phyloP scores from a whole-genome alignment of 2,113 vertebrate genomes.

The Trematocara stigmaticum region DNA sequence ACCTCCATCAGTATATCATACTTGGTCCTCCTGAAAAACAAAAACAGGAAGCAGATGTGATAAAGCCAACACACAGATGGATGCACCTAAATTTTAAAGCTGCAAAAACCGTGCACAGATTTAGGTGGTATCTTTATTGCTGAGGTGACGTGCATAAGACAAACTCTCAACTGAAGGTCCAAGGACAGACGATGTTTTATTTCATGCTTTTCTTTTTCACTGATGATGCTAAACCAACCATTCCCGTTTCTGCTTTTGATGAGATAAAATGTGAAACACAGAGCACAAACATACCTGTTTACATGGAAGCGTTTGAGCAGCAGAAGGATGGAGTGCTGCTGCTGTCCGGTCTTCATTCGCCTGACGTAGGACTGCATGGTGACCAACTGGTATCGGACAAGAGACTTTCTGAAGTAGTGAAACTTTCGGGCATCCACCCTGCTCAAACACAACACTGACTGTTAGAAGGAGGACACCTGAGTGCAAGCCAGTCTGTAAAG shows the following conservation, averaged over 20 bases:
- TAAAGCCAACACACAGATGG: neutral
- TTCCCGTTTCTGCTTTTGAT: neutral
- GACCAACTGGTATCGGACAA: conserved; percentile 84
- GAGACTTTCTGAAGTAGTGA: conserved; percentile 86
- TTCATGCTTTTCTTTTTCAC: neutral
- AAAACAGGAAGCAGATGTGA: neutral
- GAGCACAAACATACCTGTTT: conserved; percentile 76
- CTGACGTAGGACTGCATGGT: conserved; percentile 86
- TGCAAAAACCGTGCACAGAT: accelerated
- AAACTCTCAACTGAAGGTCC: neutral
- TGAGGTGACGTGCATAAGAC: neutral
- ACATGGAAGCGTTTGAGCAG: conserved; percentile 89
- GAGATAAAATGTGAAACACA: neutral
- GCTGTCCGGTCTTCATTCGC: conserved; percentile 74
- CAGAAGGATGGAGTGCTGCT: conserved; percentile 89
- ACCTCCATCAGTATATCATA: conserved; percentile 92
- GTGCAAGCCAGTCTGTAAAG: too few relatives aligned
- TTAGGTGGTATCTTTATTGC: neutral
- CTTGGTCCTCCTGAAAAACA: conserved; percentile 81
- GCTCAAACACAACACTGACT: neutral
- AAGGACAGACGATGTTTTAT: neutral
- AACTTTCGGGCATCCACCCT: conserved; percentile 92
- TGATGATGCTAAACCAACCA: neutral
- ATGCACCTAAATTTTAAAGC: neutral
- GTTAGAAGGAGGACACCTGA: neutral